Evolutionary conservation across 2,888 invertebrate species (phyloP).

Genomic region (Acanthosoma haemorrhoidale): DNA sequence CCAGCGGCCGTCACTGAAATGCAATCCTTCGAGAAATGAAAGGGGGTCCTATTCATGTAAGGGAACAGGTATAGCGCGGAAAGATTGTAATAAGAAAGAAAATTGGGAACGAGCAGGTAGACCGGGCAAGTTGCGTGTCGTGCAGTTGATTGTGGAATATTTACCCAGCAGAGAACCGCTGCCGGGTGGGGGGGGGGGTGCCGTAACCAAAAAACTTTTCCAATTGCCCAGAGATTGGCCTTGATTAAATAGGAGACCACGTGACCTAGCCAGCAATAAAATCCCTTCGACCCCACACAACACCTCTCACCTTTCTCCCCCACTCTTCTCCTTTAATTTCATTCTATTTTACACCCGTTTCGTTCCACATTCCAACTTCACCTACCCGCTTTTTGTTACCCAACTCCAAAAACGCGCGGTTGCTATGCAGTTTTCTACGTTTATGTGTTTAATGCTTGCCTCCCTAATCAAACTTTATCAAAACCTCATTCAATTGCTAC

Average conservation of each 20-base stretch:
- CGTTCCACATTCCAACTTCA: too few species aligned
- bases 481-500: too few species aligned
- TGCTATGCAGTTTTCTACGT: too few species aligned
- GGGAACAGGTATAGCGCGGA: too few species aligned
- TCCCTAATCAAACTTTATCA: too few species aligned
- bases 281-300: conserved; percentile 22
- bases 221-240: conserved; percentile 39
- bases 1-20: too few species aligned
- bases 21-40: too few species aligned
- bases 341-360: background rate
- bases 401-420: too few species aligned
- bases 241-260: conserved; percentile 37
- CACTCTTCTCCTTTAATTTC: background rate
- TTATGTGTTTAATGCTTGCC: too few species aligned
- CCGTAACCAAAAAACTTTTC: conserved; percentile 36
- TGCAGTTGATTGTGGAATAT: conserved; percentile 20
- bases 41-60: background rate
- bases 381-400: too few species aligned
- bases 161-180: conserved; percentile 16
- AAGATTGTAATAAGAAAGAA: conserved; percentile 10
- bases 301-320: background rate
- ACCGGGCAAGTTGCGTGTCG: background rate
- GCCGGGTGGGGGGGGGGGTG: background rate
- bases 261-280: conserved; percentile 20
- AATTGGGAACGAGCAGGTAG: background rate